Conservation (phyloP, 2,113 vertebrate genomes). For the Tor tambroides region DNA sequence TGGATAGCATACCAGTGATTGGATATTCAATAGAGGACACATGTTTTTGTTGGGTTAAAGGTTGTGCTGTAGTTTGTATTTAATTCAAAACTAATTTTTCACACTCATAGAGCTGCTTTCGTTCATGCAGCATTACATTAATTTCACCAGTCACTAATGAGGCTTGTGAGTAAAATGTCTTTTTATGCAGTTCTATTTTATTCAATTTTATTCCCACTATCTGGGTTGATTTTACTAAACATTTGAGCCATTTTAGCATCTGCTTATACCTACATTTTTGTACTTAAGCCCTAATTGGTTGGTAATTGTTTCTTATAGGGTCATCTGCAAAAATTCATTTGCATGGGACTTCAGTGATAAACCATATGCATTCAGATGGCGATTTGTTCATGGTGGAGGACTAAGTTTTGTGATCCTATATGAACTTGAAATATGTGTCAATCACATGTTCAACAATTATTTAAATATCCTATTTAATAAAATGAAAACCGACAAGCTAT, state of each 20-base stretch:
- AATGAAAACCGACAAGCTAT: too few relatives aligned
- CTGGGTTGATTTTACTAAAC: neutral
- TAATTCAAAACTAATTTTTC: neutral
- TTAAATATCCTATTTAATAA: too few relatives aligned
- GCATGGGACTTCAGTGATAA: too few relatives aligned
- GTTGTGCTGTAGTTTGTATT: neutral
- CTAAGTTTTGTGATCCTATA: too few relatives aligned
- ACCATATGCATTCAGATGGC: too few relatives aligned
- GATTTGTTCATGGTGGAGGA: too few relatives aligned
- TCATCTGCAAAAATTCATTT: too few relatives aligned
- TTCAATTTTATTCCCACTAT: neutral
- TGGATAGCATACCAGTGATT: constrained; percentile 27
- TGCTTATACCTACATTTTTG: neutral
- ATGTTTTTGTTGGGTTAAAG: neutral
- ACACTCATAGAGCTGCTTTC: neutral
- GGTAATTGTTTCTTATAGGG: too few relatives aligned
- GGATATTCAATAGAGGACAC: constrained; percentile 28
- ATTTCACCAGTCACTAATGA: neutral
- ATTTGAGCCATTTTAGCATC: neutral
- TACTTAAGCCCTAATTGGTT: neutral
- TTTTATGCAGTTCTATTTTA: neutral
- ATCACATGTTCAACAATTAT: too few relatives aligned
- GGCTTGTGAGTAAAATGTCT: neutral
- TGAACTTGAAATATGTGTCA: too few relatives aligned
- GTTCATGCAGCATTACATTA: neutral